A percentile compares a stretch with the other conserved stretches of the same genome.
phyloP scores from a whole-genome alignment of 2,888 invertebrate genomes.

The Artemia sinica region DNA sequence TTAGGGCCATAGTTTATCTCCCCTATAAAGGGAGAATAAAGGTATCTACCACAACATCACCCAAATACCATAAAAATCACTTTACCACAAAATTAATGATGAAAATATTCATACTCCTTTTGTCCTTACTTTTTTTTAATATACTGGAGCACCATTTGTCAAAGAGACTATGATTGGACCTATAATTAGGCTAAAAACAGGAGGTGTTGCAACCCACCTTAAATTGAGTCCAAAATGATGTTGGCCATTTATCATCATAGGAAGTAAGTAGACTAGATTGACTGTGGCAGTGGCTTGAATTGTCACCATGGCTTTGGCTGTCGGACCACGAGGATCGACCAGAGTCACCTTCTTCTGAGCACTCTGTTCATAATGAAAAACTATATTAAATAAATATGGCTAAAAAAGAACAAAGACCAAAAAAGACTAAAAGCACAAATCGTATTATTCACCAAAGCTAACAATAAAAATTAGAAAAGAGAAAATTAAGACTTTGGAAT shows the following conservation, averaged over 20 bases:
- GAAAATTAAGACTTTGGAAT: too few species aligned
- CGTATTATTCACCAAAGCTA: not conserved
- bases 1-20: too few species aligned
- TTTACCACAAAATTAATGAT: too few species aligned
- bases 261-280: slow-evolving; percentile 26
- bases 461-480: too few species aligned
- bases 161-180: too few species aligned
- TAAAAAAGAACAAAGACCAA: not conserved
- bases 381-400: not conserved
- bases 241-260: slow-evolving; percentile 41
- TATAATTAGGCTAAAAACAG: too few species aligned
- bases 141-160: too few species aligned
- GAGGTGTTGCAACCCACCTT: slow-evolving; percentile 34
- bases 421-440: not conserved
- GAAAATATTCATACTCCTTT: too few species aligned
- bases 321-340: slow-evolving; percentile 44
- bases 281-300: slow-evolving; percentile 16
- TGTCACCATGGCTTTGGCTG: slow-evolving; percentile 46
- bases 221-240: slow-evolving; percentile 61
- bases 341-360: slow-evolving; percentile 42
- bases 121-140: too few species aligned
- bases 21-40: too few species aligned
- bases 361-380: not conserved
- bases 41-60: too few species aligned
- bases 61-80: too few species aligned